These are phyloP conservation scores for Dolichallabes microphthalmus DNA, from an alignment of 2,113 vertebrate species.

Conservation along the genomic window DNA sequence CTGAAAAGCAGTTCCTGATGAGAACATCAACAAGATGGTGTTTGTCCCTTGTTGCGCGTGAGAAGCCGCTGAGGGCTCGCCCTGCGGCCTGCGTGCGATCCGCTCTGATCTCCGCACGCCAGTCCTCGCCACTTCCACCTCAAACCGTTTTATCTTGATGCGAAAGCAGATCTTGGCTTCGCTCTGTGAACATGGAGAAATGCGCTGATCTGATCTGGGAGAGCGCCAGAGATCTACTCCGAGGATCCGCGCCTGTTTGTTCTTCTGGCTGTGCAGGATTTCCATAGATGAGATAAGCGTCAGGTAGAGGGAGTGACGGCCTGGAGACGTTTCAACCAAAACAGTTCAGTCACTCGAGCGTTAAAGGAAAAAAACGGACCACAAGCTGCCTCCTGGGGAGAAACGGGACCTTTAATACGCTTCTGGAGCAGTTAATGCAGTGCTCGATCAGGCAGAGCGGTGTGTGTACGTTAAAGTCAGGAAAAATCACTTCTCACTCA, in stretches of 20 bases:
- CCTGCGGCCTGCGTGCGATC: neutral
- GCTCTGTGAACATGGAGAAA: conserved; percentile 7
- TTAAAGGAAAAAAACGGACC: conserved; percentile 66
- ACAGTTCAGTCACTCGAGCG: conserved; percentile 68
- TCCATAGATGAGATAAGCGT: conserved; percentile 23
- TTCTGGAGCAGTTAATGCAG: neutral
- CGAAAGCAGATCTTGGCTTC: conserved; percentile 9
- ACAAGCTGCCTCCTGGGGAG: conserved; percentile 63
- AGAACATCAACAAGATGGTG: neutral
- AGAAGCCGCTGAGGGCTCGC: conserved; percentile 3
- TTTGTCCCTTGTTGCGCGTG: neutral
- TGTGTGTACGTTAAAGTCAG: neutral
- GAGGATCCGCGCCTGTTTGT: conserved; percentile 18
- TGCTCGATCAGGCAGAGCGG: neutral
- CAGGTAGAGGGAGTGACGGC: conserved; percentile 45
- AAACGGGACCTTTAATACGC: neutral
- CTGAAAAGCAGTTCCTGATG: neutral
- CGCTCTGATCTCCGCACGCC: conserved; percentile 23
- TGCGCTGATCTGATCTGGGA: conserved; percentile 56
- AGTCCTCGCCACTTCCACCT: conserved; percentile 20
- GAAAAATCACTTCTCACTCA: neutral
- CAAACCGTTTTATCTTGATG: conserved; percentile 36
- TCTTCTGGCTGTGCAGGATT: conserved; percentile 27
- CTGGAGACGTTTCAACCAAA: conserved; percentile 56
- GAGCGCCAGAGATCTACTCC: conserved; percentile 19